Percentiles rank a stretch among this genome's conserved stretches.
Conservation (phyloP, 2,113 vertebrate species). For the Caloenas nicobarica region DNA sequence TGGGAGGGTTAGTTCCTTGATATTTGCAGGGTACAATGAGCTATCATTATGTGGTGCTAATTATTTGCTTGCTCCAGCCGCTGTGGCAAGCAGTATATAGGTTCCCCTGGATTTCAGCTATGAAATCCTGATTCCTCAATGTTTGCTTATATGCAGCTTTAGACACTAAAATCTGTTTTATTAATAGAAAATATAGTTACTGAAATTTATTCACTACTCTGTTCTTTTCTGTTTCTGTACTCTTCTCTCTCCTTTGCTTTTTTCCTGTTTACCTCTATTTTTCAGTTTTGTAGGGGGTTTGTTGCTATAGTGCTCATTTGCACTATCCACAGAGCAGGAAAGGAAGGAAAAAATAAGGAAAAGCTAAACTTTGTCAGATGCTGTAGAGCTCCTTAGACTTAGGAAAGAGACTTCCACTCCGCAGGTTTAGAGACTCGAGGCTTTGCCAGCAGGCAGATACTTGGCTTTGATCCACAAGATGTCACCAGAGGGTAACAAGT, state of each 20-base stretch:
- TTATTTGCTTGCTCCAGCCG: neutral
- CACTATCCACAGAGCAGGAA: neutral
- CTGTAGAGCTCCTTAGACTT: neutral
- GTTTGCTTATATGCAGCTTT: neutral
- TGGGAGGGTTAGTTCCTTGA: neutral
- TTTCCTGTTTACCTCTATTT: neutral
- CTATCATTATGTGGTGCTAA: neutral
- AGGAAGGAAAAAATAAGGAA: neutral
- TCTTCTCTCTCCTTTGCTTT: neutral
- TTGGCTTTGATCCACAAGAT: slow-evolving; percentile 31
- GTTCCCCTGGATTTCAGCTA: neutral
- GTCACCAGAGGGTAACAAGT: slow-evolving; percentile 40
- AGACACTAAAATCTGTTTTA: neutral
- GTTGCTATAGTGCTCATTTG: neutral
- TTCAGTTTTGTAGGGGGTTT: neutral
- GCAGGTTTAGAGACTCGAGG: neutral
- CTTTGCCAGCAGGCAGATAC: neutral
- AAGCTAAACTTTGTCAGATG: neutral
- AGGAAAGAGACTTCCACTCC: neutral
- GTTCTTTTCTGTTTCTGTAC: neutral
- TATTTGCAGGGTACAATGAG: neutral
- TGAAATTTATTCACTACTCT: neutral
- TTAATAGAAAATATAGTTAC: neutral
- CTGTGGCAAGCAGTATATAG: neutral
- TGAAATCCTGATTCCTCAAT: neutral